Conservation (phyloP, 2,888 invertebrate genomes). For the Apamea crenata region DNA sequence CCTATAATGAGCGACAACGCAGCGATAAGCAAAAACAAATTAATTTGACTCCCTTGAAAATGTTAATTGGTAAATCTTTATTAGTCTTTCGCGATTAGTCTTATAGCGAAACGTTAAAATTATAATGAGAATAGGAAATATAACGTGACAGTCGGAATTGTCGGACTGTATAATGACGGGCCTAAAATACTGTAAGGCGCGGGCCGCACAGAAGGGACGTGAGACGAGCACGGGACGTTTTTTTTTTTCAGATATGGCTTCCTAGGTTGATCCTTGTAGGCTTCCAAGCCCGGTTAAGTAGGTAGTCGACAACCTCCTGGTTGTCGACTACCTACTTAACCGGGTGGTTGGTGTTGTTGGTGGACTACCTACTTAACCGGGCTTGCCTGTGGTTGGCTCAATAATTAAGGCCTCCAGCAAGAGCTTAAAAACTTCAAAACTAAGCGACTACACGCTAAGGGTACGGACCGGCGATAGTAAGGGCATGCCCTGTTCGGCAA, state of each 20-base stretch:
- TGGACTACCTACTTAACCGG: too few relatives aligned
- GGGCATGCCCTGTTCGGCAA: too few relatives aligned
- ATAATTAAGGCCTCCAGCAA: too few relatives aligned
- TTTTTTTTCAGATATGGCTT: neutral
- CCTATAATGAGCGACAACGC: neutral
- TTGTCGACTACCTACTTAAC: too few relatives aligned
- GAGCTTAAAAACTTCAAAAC: too few relatives aligned
- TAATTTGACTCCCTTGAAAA: slow-evolving; percentile 14
- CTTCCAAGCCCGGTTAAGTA: too few relatives aligned
- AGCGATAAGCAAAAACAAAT: slow-evolving; percentile 22
- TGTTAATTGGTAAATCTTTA: slow-evolving; percentile 12
- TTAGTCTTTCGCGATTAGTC: neutral
- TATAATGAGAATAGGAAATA: slow-evolving; percentile 12
- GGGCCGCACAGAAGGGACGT: neutral
- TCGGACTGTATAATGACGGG: slow-evolving; percentile 6
- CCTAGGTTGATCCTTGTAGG: too few relatives aligned
- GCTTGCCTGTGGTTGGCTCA: too few relatives aligned
- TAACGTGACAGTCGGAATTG: slow-evolving; percentile 2
- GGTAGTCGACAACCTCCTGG: too few relatives aligned
- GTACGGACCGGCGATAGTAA: too few relatives aligned
- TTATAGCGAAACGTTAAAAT: slow-evolving; percentile 27
- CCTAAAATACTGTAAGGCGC: slow-evolving; percentile 11
- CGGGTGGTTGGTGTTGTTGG: too few relatives aligned
- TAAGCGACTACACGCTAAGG: too few relatives aligned
- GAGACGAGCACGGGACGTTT: neutral